phyloP scores from a whole-genome alignment of 2,888 invertebrate species.

The Charanyca ferruginea region DNA sequence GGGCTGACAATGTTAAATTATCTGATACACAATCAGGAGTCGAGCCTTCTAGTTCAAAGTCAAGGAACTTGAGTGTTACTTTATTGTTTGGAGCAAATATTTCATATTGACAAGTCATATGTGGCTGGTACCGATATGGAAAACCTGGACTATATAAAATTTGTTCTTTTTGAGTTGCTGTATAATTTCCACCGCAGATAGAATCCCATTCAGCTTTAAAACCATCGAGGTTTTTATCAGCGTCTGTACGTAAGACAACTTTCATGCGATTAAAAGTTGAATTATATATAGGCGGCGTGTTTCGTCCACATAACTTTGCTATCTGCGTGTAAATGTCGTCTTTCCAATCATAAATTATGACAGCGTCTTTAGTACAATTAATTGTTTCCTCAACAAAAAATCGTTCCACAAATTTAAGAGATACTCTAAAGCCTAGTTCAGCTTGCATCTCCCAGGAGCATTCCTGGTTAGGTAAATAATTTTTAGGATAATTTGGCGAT shows the following conservation, averaged over 20 bases:
- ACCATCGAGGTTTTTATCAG: slow-evolving; percentile 93
- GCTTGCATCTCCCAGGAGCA: slow-evolving; percentile 95
- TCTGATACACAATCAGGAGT: slow-evolving; percentile 86
- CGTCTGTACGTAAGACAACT: slow-evolving; percentile 94
- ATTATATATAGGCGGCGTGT: slow-evolving; percentile 89
- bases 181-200: slow-evolving; percentile 94
- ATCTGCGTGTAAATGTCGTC: slow-evolving; percentile 89
- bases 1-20: slow-evolving; percentile 87
- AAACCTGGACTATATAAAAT: slow-evolving; percentile 94
- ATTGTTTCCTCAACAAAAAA: slow-evolving; percentile 94
- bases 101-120: slow-evolving; percentile 92
- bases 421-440: slow-evolving; percentile 92
- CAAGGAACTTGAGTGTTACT: slow-evolving; percentile 91
- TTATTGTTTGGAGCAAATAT: slow-evolving; percentile 87
- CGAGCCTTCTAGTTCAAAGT: slow-evolving; percentile 89
- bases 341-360: slow-evolving; percentile 92
- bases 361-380: slow-evolving; percentile 94
- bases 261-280: slow-evolving; percentile 93
- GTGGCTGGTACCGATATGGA: slow-evolving; percentile 92
- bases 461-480: slow-evolving; percentile 94
- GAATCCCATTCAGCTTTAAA: slow-evolving; percentile 93
- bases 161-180: slow-evolving; percentile 87
- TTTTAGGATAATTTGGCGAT: slow-evolving; percentile 92
- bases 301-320: slow-evolving; percentile 93
- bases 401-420: slow-evolving; percentile 92